phyloP scores from a whole-genome alignment of 2,888 invertebrate genomes.

The Lasiommata megera region DNA sequence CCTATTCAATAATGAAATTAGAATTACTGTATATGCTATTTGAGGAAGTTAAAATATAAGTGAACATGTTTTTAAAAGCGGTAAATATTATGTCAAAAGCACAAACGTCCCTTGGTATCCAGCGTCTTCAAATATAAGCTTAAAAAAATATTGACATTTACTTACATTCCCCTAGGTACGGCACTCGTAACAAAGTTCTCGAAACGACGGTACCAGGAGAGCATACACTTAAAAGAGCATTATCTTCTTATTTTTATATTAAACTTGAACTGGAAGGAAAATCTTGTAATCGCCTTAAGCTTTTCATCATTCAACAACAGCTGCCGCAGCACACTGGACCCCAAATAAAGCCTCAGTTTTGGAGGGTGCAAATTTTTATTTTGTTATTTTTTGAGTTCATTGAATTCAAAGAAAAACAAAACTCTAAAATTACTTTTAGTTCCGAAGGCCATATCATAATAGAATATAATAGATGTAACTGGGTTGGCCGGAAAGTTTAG shows the following conservation, averaged over 20 bases:
- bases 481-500: no score
- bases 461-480: no score
- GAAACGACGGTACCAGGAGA: slow-evolving; percentile 48
- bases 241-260: slow-evolving; percentile 75
- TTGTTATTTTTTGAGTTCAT: no score
- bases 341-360: slow-evolving; percentile 31
- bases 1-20: no score
- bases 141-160: slow-evolving; percentile 39
- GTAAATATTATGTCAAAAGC: slow-evolving; percentile 17
- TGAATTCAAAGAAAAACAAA: no score
- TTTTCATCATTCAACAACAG: slow-evolving; percentile 70
- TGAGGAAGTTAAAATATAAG: background rate
- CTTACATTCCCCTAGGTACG: slow-evolving; percentile 31
- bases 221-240: slow-evolving; percentile 66
- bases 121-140: slow-evolving; percentile 25
- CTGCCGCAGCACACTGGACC: slow-evolving; percentile 49
- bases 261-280: slow-evolving; percentile 60
- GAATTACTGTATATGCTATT: no score
- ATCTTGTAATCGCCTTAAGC: slow-evolving; percentile 74
- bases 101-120: slow-evolving; percentile 13
- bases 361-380: slow-evolving; percentile 18
- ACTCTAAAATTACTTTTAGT: no score
- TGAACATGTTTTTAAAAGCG: background rate
- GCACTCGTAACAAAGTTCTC: slow-evolving; percentile 36
- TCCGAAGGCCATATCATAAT: no score